Base-by-base conservation (phyloP, 2,797 vertebrate species). In the Eospalax fontanierii region DNA sequence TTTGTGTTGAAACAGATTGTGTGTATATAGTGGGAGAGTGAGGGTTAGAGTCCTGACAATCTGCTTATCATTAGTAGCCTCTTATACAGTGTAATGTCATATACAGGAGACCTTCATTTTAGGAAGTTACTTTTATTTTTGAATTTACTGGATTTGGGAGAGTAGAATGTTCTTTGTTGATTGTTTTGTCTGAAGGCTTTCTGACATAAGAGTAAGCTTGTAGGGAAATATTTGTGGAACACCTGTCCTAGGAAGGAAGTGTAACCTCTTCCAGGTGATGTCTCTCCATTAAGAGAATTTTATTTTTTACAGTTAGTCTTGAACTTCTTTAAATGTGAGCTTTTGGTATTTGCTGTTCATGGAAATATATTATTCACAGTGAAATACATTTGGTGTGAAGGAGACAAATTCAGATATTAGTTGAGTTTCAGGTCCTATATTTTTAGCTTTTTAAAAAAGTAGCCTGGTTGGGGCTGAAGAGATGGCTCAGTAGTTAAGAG, bases 341-440 rank as follows among this genome's bases (percentile, higher is more conserved):
- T 76, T 4, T 95, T 93, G 73, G 65, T 93, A 12, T 89, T 93
- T 93, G 40, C 83, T 95, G 1, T 93, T 90, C 81, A 73, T 70
- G 38, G 93, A 80, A 78, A 4, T 22, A 43, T 92, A 28, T 89
- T 95, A 66, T 59, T 96, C 28, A 95, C 35, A 68, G 5, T 74
- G 81, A 89, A 87, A 81, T 91, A 73, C 43, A 82, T 59, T 94
- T 93, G 90, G 81, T 84, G 46, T 85, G 91, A 94, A 94, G 85
- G 75, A 88, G 70, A 85, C 91, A 86, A 83, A 89, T 65, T 92
- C 59, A 90, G 84, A 38, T 87, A 35, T 15, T 80, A 6, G 75
- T 91, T 96, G 65, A 75, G 54, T 96, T 96, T 93, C 40, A 75
- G 73, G 79, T 40, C 63, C 19, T 50, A 1, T 90, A 40, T 96